These are phyloP conservation scores for honey bee (Apis mellifera) DNA, from an alignment of 1,140 invertebrate species.

Conservation along the genomic window Amel_HAv3.1 CM009933.2:3091001-3091500, in stretches of 20 bases:
- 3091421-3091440: too few species aligned
- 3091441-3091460: too few species aligned
- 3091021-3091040: neutral
- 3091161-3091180: neutral
- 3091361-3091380: too few species aligned
- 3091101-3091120: neutral
- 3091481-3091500: too few species aligned
- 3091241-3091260: neutral
- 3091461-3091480: too few species aligned
- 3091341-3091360: too few species aligned
- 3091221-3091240: neutral
- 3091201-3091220: neutral
- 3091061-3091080: neutral
- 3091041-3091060: too few species aligned
- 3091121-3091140: neutral
- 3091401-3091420: too few species aligned
- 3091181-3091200: neutral
- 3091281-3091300: neutral
- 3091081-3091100: neutral
- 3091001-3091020: constrained; percentile 45
- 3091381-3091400: too few species aligned
- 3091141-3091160: neutral
- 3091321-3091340: too few species aligned
- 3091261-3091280: neutral
- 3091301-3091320: neutral